Evolutionary conservation across 2,797 vertebrate genomes (phyloP).

Genomic region (Dermochelys coriacea): DNA sequence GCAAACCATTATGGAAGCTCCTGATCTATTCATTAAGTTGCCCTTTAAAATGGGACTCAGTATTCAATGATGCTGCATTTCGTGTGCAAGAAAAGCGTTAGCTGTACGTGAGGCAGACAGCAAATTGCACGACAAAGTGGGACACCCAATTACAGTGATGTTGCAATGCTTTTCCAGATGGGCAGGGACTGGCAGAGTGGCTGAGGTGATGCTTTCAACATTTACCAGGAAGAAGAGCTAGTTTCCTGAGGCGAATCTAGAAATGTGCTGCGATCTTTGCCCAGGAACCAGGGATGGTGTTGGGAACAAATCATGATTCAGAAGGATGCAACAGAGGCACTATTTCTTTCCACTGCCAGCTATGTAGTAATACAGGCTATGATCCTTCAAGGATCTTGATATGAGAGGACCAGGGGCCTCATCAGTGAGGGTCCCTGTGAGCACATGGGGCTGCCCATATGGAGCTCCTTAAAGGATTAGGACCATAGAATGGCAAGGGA

Average conservation of each 20-base stretch:
- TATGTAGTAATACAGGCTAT: background rate
- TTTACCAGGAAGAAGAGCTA: background rate
- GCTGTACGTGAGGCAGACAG: background rate
- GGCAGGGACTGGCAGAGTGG: background rate
- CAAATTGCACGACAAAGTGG: background rate
- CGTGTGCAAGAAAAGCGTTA: background rate
- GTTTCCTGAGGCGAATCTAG: background rate
- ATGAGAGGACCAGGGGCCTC: background rate
- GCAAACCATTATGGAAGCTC: background rate
- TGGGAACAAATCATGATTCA: background rate
- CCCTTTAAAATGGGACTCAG: background rate
- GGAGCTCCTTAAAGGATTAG: background rate
- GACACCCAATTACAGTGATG: background rate
- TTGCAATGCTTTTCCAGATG: background rate
- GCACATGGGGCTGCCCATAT: accelerated
- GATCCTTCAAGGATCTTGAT: background rate
- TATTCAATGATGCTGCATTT: background rate
- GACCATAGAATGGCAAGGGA: accelerated
- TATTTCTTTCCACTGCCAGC: background rate
- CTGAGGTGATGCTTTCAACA: background rate
- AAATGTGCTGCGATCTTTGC: background rate
- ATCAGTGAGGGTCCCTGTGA: background rate
- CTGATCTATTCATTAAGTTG: background rate
- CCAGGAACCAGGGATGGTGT: background rate
- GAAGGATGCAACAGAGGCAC: background rate